These are phyloP conservation scores for Phalanger gymnotis DNA, from an alignment of 2,797 vertebrate genomes.

Conservation along the genomic window DNA sequence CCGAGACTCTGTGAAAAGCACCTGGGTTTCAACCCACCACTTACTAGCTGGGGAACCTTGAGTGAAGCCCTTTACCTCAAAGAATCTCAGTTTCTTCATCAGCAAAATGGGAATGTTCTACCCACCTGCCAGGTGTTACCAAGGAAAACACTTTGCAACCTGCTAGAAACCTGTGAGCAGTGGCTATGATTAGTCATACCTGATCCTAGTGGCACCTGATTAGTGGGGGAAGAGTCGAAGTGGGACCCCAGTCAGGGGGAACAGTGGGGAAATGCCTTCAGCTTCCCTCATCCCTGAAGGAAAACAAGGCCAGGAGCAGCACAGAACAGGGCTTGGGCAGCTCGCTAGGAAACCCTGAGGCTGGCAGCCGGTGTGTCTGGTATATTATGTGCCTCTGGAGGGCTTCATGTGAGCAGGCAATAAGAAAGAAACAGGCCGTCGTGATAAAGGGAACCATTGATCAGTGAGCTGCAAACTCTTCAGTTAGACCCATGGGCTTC, in stretches of 20 bases:
- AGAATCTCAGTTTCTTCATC: neutral
- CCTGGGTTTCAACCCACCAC: neutral
- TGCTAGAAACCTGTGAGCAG: neutral
- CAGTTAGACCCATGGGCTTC: neutral
- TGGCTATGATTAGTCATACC: neutral
- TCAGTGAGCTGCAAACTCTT: slow-evolving; percentile 57
- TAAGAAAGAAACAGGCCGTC: slow-evolving; percentile 60
- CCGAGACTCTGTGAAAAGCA: neutral
- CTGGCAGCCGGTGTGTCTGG: slow-evolving; percentile 71
- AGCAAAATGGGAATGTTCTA: neutral
- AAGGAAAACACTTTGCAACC: neutral
- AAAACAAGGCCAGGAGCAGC: too few relatives aligned
- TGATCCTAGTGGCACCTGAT: neutral
- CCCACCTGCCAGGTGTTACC: neutral
- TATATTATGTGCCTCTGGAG: slow-evolving; percentile 65
- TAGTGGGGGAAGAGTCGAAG: neutral
- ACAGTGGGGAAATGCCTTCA: neutral
- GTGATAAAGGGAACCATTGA: slow-evolving; percentile 75
- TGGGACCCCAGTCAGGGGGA: neutral
- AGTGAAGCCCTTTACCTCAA: neutral
- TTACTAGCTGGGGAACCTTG: neutral
- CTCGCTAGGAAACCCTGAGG: slow-evolving; percentile 68
- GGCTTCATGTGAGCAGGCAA: slow-evolving; percentile 66
- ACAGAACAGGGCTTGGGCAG: slow-evolving; percentile 36
- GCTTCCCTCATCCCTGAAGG: neutral